Evolutionary conservation across 2,797 vertebrate genomes (phyloP).

Genomic region (Pipistrellus kuhlii): DNA sequence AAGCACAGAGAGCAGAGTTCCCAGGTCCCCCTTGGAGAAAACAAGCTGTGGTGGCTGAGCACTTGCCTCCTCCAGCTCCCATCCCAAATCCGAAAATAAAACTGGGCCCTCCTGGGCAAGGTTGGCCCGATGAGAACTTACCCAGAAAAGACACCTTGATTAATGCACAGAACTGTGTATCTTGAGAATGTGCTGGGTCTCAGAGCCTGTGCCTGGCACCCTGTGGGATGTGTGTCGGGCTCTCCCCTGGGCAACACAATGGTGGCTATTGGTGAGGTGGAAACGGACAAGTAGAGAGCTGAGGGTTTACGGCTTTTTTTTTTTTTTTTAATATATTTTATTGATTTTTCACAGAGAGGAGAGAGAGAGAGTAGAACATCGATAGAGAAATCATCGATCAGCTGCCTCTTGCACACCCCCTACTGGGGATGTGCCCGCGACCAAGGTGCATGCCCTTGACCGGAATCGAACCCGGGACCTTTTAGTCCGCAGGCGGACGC

Average conservation of each 20-base stretch:
- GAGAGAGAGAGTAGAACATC: too few relatives aligned
- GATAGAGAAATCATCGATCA: too few relatives aligned
- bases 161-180: not conserved
- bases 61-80: too few relatives aligned
- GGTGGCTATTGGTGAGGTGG: not conserved
- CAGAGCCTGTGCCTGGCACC: not conserved
- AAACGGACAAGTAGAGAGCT: not conserved
- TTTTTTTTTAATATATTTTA: too few relatives aligned
- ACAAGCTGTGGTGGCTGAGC: not conserved
- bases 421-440: too few relatives aligned
- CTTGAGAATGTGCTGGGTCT: not conserved
- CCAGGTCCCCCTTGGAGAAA: not conserved
- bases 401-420: too few relatives aligned
- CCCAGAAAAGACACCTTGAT: not conserved
- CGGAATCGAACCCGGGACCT: too few relatives aligned
- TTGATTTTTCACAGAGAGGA: too few relatives aligned
- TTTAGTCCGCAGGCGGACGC: too few relatives aligned
- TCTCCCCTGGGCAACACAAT: rapidly evolving
- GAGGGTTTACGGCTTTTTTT: not conserved
- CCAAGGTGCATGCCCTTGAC: too few relatives aligned
- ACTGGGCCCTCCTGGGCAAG: too few relatives aligned
- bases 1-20: not conserved
- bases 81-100: not conserved
- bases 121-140: not conserved
- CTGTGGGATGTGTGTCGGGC: rapidly evolving